Conservation (phyloP, 2,888 invertebrate species). For the Machimus rusticus region DNA sequence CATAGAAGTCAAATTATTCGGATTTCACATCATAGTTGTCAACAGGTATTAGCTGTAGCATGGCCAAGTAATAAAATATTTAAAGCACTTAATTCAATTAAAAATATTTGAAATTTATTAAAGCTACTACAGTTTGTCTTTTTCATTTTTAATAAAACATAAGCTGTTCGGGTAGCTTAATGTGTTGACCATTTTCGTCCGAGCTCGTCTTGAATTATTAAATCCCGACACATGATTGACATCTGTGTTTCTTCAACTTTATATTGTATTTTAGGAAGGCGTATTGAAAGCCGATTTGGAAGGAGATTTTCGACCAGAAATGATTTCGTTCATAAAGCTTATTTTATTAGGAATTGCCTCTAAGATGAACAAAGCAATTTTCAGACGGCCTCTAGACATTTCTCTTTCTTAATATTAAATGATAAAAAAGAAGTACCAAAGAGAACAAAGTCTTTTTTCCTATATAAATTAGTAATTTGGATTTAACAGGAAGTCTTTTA, state of each 20-base stretch:
- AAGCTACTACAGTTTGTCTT: not conserved
- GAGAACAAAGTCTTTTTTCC: not conserved
- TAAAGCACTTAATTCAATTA: not conserved
- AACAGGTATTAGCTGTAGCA: not conserved
- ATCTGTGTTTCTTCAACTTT: not conserved
- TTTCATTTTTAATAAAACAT: not conserved
- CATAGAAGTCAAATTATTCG: not conserved
- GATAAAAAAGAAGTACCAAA: not conserved
- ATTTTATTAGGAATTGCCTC: not conserved
- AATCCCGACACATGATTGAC: not conserved
- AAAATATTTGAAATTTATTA: not conserved
- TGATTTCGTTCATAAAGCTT: not conserved
- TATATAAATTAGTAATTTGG: not conserved
- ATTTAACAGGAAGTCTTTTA: not conserved
- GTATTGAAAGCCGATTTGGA: not conserved
- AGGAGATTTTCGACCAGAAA: not conserved
- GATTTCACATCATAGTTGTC: not conserved
- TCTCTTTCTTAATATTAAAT: not conserved
- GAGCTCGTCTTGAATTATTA: not conserved
- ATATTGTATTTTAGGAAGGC: not conserved
- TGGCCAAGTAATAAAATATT: not conserved
- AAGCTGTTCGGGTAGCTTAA: not conserved
- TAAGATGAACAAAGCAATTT: not conserved
- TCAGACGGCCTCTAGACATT: not conserved
- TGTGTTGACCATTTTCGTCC: not conserved